Percentiles rank a stretch among this genome's conserved stretches.
phyloP scores from a whole-genome alignment of 1,140 invertebrate genomes.

The Drosophila dunni region DNA sequence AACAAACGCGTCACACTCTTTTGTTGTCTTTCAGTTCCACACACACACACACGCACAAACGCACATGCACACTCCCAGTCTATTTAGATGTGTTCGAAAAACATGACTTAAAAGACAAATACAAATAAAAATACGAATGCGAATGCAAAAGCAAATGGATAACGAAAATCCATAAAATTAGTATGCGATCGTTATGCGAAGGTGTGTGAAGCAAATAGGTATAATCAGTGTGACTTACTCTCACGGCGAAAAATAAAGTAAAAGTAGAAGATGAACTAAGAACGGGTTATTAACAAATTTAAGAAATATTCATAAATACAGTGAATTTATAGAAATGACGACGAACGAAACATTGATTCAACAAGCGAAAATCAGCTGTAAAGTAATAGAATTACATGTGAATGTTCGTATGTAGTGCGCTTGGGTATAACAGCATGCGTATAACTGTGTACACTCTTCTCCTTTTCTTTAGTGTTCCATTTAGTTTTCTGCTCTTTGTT shows the following conservation, averaged over 20 bases:
- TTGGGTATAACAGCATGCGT: conserved; percentile 3
- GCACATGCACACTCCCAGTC: background rate
- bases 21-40: background rate
- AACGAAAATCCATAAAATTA: conserved; percentile 8
- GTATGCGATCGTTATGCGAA: conserved; percentile 26
- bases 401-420: background rate
- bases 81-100: conserved; percentile 11
- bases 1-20: conserved; percentile 17
- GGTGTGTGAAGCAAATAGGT: conserved; percentile 34
- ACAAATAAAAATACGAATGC: conserved; percentile 1
- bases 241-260: conserved; percentile 3
- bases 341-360: too few species aligned
- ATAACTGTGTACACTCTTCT: background rate
- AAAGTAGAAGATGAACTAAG: conserved; percentile 20
- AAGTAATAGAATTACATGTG: background rate
- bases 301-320: conserved; percentile 1
- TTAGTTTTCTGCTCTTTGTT: conserved; percentile 23
- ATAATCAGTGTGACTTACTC: conserved; percentile 40
- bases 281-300: conserved; percentile 18
- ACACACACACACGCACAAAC: background rate
- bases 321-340: background rate
- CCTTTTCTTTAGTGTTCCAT: conserved; percentile 5
- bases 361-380: background rate
- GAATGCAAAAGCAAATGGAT: background rate
- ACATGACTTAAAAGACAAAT: conserved; percentile 13